phyloP scores from a whole-genome alignment of 2,888 invertebrate genomes.

The Synanthedon vespiformis region DNA sequence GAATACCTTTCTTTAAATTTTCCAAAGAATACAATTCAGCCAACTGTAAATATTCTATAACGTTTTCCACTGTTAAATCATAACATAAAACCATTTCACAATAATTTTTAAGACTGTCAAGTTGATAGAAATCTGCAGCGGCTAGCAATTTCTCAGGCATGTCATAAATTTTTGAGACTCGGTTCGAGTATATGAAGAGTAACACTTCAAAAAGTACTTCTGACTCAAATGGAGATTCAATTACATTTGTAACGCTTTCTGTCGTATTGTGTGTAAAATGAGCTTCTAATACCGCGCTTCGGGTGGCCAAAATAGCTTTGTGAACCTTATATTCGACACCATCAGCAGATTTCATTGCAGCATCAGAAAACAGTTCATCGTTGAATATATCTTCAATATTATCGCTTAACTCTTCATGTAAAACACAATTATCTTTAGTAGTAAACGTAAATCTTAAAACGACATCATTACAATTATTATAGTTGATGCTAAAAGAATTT shows the following conservation, averaged over 20 bases:
- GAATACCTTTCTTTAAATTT: too few species aligned
- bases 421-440: too few species aligned
- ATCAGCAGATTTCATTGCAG: conserved; percentile 51
- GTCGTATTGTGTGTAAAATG: conserved; percentile 59
- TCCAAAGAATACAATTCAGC: conserved; percentile 19
- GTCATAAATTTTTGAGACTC: conserved; percentile 50
- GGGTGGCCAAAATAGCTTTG: conserved; percentile 51
- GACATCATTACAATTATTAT: too few species aligned
- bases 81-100: conserved; percentile 52
- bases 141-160: conserved; percentile 53
- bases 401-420: too few species aligned
- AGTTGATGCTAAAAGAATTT: too few species aligned
- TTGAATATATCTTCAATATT: too few species aligned
- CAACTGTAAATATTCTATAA: conserved; percentile 49
- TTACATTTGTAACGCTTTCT: conserved; percentile 47
- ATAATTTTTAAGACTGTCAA: conserved; percentile 45
- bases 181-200: conserved; percentile 54
- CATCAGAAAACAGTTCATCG: conserved; percentile 18
- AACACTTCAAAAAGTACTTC: conserved; percentile 50
- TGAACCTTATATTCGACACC: conserved; percentile 47
- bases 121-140: conserved; percentile 58
- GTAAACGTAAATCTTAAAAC: too few species aligned
- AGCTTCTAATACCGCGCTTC: conserved; percentile 55
- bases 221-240: conserved; percentile 49
- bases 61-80: conserved; percentile 42